Evolutionary conservation across 2,113 vertebrate species (phyloP).

Genomic region (Sphaerodactylus townsendi): DNA sequence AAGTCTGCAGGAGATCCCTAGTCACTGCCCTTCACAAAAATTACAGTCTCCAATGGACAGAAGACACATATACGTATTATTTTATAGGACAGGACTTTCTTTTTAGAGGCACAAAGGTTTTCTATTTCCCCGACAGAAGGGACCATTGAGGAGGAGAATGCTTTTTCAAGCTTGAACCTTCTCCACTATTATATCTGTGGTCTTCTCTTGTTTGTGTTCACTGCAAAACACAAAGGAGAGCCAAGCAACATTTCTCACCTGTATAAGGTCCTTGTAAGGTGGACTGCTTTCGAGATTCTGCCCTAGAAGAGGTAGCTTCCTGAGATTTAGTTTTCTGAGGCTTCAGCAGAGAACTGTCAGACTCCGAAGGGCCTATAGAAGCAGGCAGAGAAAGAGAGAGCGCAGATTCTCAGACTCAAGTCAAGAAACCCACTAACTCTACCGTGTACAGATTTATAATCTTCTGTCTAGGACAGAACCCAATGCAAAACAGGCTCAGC

Average conservation of each 20-base stretch:
- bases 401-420: background rate
- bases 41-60: too few species aligned
- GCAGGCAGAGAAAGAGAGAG: background rate
- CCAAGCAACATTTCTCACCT: conserved; percentile 63
- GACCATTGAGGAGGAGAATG: too few species aligned
- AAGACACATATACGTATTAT: too few species aligned
- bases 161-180: too few species aligned
- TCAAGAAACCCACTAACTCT: background rate
- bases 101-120: too few species aligned
- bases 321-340: conserved; percentile 24
- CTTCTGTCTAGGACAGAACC: background rate
- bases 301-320: rapidly evolving
- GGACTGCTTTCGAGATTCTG: background rate
- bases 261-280: conserved; percentile 58
- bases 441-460: background rate
- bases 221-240: background rate
- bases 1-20: too few species aligned
- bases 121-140: background rate
- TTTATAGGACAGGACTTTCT: too few species aligned
- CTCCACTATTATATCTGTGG: background rate
- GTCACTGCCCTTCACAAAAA: too few species aligned
- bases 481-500: too few species aligned
- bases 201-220: background rate
- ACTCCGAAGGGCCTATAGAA: conserved; percentile 22
- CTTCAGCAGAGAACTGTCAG: rapidly evolving